Base-by-base conservation (phyloP, 1,140 invertebrate genomes). In the Ceratitis capitata region DNA sequence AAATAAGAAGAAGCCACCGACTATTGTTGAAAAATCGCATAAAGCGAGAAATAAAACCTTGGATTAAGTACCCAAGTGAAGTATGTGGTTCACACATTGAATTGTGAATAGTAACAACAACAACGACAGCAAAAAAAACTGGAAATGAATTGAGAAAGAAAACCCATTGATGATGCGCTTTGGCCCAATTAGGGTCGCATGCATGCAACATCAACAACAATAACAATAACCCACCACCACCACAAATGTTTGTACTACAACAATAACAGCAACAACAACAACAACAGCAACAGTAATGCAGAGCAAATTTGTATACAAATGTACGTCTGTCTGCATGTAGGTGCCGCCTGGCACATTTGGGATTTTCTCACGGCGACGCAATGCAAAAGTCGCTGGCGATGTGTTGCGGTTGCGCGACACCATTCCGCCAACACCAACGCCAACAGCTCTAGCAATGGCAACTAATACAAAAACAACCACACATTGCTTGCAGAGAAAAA, bases 321-420 rank as follows among this genome's bases (percentile, higher is more conserved):
- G 19, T 32, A 2, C 32, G 9, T 0, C 32, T 32, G 9, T 7
- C 12, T 64, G 23, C 4, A 6, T 39, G 19, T n/a, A 32, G 19
- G 10, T 19, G 35, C 69, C 35, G 69, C 69, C 16, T 78, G 69
- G 39, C 69, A 45, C 69, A 78, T 78, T 78, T 78, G 69, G 19
- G 69, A 78, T 78, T 78, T 78, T 78, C 69, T 78, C 69, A 78
- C 69, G 69, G n/a, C 69, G 39, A 78, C 69, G 69, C 69, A 78
- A 78, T 78, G 69, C 69, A 78, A 45, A 47, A 78, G 39, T 78
- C 35, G 69, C 23, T 78, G 69, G 69, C n/a, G 69, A 35, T 45
- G 69, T 78, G 39, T 78, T 78, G 69, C n/a, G 69, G 69, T 78
- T 78, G 69, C 69, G 69, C 69, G 69, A 78, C 69, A 78, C 69